Evolutionary conservation across 2,888 invertebrate genomes (phyloP).

Genomic region (Brenthis ino): DNA sequence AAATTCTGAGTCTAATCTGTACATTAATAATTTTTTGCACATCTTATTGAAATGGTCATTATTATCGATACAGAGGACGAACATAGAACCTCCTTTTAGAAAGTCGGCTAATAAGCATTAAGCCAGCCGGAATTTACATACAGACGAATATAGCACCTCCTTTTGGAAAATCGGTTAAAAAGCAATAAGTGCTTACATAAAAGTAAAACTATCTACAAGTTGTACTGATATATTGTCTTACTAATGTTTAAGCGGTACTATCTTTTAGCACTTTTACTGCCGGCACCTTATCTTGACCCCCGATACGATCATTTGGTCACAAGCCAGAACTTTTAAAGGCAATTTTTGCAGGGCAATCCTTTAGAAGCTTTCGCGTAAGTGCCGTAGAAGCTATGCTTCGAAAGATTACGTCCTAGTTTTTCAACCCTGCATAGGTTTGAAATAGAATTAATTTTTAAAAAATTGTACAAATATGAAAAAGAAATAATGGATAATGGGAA

Average conservation of each 20-base stretch:
- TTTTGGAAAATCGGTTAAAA: neutral
- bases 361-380: conserved; percentile 18
- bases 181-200: neutral
- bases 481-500: too few relatives aligned
- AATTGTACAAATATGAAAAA: too few relatives aligned
- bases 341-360: conserved; percentile 22
- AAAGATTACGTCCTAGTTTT: conserved; percentile 2
- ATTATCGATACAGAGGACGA: too few relatives aligned
- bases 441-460: too few relatives aligned
- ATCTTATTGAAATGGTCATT: too few relatives aligned
- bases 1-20: too few relatives aligned
- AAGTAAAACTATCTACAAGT: conserved; percentile 23
- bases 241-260: conserved; percentile 31
- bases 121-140: too few relatives aligned
- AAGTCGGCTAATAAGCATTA: neutral
- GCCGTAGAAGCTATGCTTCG: conserved; percentile 11
- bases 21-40: too few relatives aligned
- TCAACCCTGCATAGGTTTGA: too few relatives aligned
- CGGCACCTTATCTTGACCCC: conserved; percentile 33
- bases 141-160: too few relatives aligned
- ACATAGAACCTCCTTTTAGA: too few relatives aligned
- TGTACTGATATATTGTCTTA: conserved; percentile 20
- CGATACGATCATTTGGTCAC: conserved; percentile 36
- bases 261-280: conserved; percentile 34
- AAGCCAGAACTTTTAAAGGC: conserved; percentile 34